A percentile compares a stretch with the other conserved stretches of the same genome.
Conservation (phyloP, 2,797 vertebrate species). For the Pangasius larnaudii region DNA sequence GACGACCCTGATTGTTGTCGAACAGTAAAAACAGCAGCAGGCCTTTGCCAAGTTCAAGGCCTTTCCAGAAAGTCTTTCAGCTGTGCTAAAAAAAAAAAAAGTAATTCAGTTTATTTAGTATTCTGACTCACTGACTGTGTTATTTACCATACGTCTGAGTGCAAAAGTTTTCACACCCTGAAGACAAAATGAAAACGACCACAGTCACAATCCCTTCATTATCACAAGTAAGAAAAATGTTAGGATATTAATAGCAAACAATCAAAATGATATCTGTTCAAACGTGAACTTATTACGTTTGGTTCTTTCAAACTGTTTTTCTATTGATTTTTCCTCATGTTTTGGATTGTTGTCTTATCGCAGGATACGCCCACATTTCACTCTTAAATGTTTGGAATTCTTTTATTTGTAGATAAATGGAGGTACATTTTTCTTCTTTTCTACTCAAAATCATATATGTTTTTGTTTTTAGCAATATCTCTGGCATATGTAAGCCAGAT, state of each 20-base stretch:
- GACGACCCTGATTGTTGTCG: conserved; percentile 23
- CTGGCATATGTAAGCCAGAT: background rate
- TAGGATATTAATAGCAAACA: background rate
- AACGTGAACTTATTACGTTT: background rate
- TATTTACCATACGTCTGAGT: background rate
- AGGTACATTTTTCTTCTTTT: background rate
- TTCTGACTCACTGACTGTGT: background rate
- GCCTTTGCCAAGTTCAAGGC: conserved; percentile 17
- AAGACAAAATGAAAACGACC: background rate
- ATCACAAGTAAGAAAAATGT: background rate
- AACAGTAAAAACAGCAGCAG: conserved; percentile 35
- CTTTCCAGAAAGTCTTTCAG: conserved; percentile 4
- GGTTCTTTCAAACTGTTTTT: background rate
- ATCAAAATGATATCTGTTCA: background rate
- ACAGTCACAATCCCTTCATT: background rate
- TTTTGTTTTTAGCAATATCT: background rate
- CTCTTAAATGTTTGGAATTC: background rate
- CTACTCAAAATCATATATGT: background rate
- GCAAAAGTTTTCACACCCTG: background rate
- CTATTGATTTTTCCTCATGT: background rate
- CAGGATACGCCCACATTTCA: background rate
- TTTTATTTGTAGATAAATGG: background rate
- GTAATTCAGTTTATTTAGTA: background rate
- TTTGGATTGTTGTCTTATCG: background rate
- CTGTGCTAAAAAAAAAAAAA: background rate